These are phyloP conservation scores for Agrypnus murinus DNA, from an alignment of 2,888 invertebrate genomes.

Conservation along the genomic window DNA sequence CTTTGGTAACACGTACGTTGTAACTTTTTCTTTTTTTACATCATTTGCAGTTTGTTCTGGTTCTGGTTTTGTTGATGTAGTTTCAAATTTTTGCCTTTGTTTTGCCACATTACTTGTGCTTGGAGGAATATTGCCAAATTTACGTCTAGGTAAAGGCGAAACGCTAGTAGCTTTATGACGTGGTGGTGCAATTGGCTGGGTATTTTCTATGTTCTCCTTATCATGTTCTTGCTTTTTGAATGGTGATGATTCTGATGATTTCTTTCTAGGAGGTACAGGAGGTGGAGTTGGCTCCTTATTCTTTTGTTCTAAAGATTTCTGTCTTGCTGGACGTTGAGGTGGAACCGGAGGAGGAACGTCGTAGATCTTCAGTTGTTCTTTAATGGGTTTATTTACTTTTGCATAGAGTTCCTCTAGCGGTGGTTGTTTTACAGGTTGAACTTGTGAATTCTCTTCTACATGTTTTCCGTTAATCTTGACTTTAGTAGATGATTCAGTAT, in stretches of 20 bases:
- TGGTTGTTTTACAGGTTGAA: not conserved
- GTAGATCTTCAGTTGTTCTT: not conserved
- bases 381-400: slow-evolving; percentile 16
- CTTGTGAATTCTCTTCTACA: not conserved
- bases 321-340: slow-evolving; percentile 60
- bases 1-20: slow-evolving; percentile 57
- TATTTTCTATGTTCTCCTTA: slow-evolving; percentile 33
- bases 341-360: slow-evolving; percentile 20
- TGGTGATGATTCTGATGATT: slow-evolving; percentile 55
- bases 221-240: slow-evolving; percentile 37
- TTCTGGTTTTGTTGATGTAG: not conserved
- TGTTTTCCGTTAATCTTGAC: not conserved
- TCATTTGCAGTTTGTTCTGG: not conserved
- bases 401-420: not conserved
- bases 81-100: slow-evolving; percentile 16
- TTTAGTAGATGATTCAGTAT: not conserved
- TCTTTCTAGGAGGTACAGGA: slow-evolving; percentile 46
- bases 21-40: slow-evolving; percentile 58
- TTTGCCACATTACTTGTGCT: slow-evolving; percentile 6
- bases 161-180: slow-evolving; percentile 46
- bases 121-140: not conserved
- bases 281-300: slow-evolving; percentile 24
- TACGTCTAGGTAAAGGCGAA: slow-evolving; percentile 34
- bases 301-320: slow-evolving; percentile 63
- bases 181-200: slow-evolving; percentile 49